phyloP scores from a whole-genome alignment of 2,113 vertebrate genomes.

The Neopipo cinnamomea region DNA sequence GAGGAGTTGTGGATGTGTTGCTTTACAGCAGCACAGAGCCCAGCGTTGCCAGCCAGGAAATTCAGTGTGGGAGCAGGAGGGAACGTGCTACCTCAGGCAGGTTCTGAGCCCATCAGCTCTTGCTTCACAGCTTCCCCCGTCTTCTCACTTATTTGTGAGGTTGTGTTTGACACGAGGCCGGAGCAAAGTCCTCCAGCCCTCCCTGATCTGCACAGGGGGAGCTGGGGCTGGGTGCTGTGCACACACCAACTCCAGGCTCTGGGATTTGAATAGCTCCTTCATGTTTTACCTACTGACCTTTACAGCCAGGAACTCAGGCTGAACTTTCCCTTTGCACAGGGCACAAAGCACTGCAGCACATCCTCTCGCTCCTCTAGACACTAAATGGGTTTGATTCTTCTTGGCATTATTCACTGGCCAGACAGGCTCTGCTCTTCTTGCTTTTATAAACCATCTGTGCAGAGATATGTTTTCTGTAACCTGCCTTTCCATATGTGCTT shows the following conservation, averaged over 20 bases:
- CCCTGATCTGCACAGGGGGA: background rate
- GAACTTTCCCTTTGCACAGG: background rate
- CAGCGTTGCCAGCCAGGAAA: background rate
- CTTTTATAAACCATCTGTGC: background rate
- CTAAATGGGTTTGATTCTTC: background rate
- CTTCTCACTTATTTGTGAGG: background rate
- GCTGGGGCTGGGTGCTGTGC: background rate
- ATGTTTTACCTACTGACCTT: background rate
- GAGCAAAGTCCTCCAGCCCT: background rate
- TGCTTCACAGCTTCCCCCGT: background rate
- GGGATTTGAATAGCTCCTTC: slow-evolving; percentile 6
- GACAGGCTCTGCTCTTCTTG: background rate
- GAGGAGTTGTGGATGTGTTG: fast-evolving
- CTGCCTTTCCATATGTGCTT: background rate
- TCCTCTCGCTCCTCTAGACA: background rate
- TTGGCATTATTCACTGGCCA: background rate
- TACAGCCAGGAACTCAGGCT: background rate
- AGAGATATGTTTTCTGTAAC: background rate
- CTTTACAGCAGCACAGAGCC: background rate
- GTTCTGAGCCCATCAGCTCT: background rate
- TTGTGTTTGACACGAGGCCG: background rate
- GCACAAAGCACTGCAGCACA: background rate
- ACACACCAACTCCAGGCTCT: background rate
- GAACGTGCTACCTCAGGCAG: background rate
- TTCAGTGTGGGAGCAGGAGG: background rate